Conservation (phyloP, 1,140 invertebrate species). For the Drosophila pallidifrons region DNA sequence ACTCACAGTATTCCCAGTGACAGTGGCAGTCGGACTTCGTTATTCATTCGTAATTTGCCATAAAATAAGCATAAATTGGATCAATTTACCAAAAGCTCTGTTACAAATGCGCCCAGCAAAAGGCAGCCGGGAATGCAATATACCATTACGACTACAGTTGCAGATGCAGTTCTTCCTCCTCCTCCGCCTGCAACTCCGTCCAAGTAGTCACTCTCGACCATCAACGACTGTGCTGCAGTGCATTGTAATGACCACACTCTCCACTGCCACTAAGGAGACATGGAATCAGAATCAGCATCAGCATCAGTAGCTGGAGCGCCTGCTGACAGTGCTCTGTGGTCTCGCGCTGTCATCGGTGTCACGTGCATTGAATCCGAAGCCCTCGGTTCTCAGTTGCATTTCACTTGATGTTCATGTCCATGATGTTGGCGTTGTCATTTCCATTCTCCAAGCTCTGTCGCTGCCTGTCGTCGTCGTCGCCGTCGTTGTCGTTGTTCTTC, state of each 20-base stretch:
- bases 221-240: conserved; percentile 44
- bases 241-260: conserved; percentile 67
- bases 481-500: conserved; percentile 22
- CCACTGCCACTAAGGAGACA: conserved; percentile 21
- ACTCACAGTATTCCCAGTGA: background rate
- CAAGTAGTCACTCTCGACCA: conserved; percentile 16
- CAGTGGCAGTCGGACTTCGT: conserved; percentile 28
- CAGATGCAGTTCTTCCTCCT: conserved; percentile 16
- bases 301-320: background rate
- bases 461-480: background rate
- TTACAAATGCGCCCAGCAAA: conserved; percentile 70
- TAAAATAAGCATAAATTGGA: conserved; percentile 83
- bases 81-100: conserved; percentile 78
- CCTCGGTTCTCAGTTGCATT: conserved; percentile 70
- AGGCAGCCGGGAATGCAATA: conserved; percentile 40
- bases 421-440: conserved; percentile 36
- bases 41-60: conserved; percentile 75
- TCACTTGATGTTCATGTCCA: conserved; percentile 52
- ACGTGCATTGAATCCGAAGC: conserved; percentile 72
- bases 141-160: conserved; percentile 49
- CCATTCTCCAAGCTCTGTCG: conserved; percentile 18
- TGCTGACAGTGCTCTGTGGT: conserved; percentile 58
- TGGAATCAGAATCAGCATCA: conserved; percentile 2
- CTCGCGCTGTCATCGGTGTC: conserved; percentile 52
- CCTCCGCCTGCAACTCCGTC: background rate